Conservation (phyloP, 1,140 invertebrate genomes). For the Colletes gigas region DNA sequence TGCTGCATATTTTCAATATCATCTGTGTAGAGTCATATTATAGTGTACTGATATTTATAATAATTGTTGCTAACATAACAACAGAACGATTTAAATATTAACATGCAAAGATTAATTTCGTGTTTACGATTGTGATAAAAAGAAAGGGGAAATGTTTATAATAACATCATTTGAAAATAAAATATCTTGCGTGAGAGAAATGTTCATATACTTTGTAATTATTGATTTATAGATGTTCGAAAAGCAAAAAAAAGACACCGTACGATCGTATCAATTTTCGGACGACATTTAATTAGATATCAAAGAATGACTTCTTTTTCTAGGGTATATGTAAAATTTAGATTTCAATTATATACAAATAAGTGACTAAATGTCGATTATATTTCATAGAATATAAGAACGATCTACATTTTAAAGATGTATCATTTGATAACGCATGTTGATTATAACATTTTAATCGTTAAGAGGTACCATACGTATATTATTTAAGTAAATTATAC, state of each 20-base stretch:
- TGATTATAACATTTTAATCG: conserved; percentile 22
- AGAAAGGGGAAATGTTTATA: not conserved
- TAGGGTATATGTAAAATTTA: conserved; percentile 23
- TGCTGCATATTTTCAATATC: conserved; percentile 32
- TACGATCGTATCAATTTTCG: conserved; percentile 12
- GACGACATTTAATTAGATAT: conserved; percentile 25
- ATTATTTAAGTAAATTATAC: conserved; percentile 11
- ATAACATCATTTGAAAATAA: conserved; percentile 29
- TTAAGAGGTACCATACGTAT: not conserved
- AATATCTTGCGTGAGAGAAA: conserved; percentile 34
- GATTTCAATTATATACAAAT: conserved; percentile 17
- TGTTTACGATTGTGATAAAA: conserved; percentile 7
- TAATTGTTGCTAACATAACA: not conserved
- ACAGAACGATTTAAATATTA: not conserved
- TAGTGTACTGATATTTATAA: not conserved
- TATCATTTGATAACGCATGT: conserved; percentile 10
- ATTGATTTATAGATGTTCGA: conserved; percentile 23
- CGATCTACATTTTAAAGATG: conserved; percentile 12
- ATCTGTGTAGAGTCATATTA: conserved; percentile 34
- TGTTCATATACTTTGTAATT: conserved; percentile 24
- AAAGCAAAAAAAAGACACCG: conserved; percentile 7
- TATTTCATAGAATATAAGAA: conserved; percentile 27
- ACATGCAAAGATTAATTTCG: conserved; percentile 9
- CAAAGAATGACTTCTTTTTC: conserved; percentile 22
- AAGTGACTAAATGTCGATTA: conserved; percentile 7